Percentiles rank a stretch among this genome's conserved stretches.
Conservation (phyloP, 2,888 invertebrate species). For the Poecilus cupreus region DNA sequence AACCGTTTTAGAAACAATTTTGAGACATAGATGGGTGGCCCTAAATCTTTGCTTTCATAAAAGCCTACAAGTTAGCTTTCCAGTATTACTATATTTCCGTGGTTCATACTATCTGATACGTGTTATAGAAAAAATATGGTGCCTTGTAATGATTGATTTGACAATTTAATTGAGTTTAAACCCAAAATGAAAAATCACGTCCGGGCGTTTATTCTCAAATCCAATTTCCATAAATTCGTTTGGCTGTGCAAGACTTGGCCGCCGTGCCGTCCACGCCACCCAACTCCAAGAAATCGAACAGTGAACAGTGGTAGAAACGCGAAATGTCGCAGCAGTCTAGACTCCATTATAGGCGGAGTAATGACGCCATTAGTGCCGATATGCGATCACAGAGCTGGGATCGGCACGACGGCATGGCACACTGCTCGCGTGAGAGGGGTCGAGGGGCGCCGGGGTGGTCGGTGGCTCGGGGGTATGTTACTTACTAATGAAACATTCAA, state of each 20-base stretch:
- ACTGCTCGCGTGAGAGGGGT: too few relatives aligned
- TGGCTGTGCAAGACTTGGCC: background rate
- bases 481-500: conserved; percentile 55
- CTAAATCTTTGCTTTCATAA: too few relatives aligned
- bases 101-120: too few relatives aligned
- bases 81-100: too few relatives aligned
- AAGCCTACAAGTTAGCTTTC: too few relatives aligned
- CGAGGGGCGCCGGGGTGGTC: background rate
- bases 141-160: too few relatives aligned
- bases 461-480: background rate
- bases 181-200: conserved; percentile 9
- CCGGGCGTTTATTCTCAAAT: background rate
- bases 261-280: background rate
- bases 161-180: background rate
- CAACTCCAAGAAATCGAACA: conserved; percentile 27
- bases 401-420: too few relatives aligned
- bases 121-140: too few relatives aligned
- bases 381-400: conserved; percentile 50
- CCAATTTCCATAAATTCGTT: conserved; percentile 15
- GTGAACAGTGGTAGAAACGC: conserved; percentile 32
- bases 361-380: conserved; percentile 56
- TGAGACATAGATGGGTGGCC: too few relatives aligned
- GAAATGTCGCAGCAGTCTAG: conserved; percentile 55
- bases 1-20: too few relatives aligned
- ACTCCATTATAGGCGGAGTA: conserved; percentile 58